Evolutionary conservation across 2,888 invertebrate species (phyloP).

Genomic region (Ormia ochracea): DNA sequence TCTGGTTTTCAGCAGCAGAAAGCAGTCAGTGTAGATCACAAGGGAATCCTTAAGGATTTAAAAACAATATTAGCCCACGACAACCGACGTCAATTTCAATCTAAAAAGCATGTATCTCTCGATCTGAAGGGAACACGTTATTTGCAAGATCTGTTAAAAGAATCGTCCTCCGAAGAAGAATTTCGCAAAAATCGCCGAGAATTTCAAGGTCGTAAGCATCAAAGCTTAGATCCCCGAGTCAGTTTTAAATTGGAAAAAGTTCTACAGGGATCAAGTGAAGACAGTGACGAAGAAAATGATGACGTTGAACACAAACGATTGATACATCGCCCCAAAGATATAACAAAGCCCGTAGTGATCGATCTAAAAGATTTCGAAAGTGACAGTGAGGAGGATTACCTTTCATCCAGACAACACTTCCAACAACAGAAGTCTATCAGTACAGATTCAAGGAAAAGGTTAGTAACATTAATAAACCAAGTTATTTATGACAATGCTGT

Average conservation of each 20-base stretch:
- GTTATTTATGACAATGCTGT: no score
- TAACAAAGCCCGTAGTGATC: slow-evolving; percentile 77
- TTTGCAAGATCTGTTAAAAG: slow-evolving; percentile 76
- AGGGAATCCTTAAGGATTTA: slow-evolving; percentile 77
- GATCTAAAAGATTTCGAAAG: slow-evolving; percentile 76
- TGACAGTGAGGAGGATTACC: slow-evolving; percentile 78
- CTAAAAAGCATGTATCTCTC: slow-evolving; percentile 77
- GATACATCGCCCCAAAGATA: slow-evolving; percentile 76
- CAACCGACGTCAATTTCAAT: slow-evolving; percentile 76
- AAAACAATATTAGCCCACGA: slow-evolving; percentile 74
- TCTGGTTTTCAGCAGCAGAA: slow-evolving; percentile 76
- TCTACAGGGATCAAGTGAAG: slow-evolving; percentile 73
- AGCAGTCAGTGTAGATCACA: slow-evolving; percentile 76
- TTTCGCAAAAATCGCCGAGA: slow-evolving; percentile 75
- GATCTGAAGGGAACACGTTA: slow-evolving; percentile 76
- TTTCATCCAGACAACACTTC: slow-evolving; percentile 80
- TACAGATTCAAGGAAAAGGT: slow-evolving; percentile 81
- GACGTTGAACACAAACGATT: slow-evolving; percentile 75
- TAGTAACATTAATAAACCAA: slow-evolving; percentile 26
- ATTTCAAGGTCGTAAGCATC: slow-evolving; percentile 77
- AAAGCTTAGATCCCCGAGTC: slow-evolving; percentile 77
- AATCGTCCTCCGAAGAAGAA: slow-evolving; percentile 77
- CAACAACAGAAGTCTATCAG: slow-evolving; percentile 81
- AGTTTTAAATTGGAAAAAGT: slow-evolving; percentile 77
- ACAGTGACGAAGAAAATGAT: slow-evolving; percentile 75